A percentile compares a stretch with the other conserved stretches of the same genome.
Evolutionary conservation across 2,113 vertebrate genomes (phyloP).

Genomic region (Ophiodon elongatus): DNA sequence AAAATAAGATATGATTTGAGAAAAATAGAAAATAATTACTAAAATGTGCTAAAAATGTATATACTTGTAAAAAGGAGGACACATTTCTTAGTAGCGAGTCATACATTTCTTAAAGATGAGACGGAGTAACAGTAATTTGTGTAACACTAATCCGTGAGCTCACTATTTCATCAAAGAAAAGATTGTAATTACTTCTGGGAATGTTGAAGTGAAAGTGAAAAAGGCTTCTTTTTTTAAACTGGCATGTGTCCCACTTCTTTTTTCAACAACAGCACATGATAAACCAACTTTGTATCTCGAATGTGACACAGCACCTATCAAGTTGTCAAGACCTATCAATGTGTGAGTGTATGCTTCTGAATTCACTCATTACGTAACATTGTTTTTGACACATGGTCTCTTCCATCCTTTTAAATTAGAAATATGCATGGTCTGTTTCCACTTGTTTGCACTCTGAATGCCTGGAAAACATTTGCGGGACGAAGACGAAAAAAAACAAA

Average conservation of each 20-base stretch:
- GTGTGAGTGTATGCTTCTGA: background rate
- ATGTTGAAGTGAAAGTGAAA: conserved; percentile 18
- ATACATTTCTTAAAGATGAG: background rate
- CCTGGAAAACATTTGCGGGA: conserved; percentile 61
- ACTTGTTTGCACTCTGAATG: conserved; percentile 35
- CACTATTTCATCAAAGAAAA: background rate
- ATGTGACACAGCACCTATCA: background rate
- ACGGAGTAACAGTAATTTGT: background rate
- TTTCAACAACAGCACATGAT: background rate
- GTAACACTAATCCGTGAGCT: background rate
- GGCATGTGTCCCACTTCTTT: background rate
- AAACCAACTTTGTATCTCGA: background rate
- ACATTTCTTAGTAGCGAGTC: background rate
- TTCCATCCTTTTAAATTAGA: conserved; percentile 12
- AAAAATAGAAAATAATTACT: no score
- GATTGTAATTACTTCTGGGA: background rate
- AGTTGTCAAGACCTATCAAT: background rate
- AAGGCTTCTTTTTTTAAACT: background rate
- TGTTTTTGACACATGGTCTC: background rate
- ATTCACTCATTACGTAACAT: background rate
- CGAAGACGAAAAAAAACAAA: background rate
- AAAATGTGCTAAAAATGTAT: background rate
- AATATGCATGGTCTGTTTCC: conserved; percentile 14
- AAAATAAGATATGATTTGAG: background rate
- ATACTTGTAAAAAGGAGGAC: background rate